These are phyloP conservation scores for Pristionchus maxplancki DNA, from an alignment of 2,888 invertebrate species.

Conservation along the genomic window DNA sequence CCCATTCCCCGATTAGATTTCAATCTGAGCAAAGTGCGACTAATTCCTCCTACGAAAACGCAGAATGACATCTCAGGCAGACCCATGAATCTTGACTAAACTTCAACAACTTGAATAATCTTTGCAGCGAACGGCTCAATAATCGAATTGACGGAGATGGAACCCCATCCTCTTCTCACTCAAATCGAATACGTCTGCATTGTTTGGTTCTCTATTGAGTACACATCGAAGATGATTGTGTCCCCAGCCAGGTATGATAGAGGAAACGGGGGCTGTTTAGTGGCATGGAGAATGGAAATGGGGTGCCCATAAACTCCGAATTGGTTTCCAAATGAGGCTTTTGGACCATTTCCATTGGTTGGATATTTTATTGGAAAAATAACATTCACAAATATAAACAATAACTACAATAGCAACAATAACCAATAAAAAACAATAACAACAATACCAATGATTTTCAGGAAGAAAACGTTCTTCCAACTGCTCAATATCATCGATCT, in stretches of 20 bases:
- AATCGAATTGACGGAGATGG: slow-evolving; percentile 59
- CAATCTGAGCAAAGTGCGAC: too few species aligned
- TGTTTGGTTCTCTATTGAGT: slow-evolving; percentile 73
- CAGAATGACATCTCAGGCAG: too few species aligned
- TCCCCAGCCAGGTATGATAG: slow-evolving; percentile 11
- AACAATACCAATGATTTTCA: neutral
- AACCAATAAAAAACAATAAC: too few species aligned
- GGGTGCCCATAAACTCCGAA: neutral
- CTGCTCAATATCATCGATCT: slow-evolving; percentile 74
- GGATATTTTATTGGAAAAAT: too few species aligned
- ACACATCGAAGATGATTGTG: slow-evolving; percentile 57
- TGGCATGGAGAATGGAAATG: neutral
- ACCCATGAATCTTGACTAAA: too few species aligned
- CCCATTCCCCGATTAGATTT: too few species aligned
- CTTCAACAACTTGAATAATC: too few species aligned
- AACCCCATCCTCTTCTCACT: slow-evolving; percentile 68
- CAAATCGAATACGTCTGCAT: slow-evolving; percentile 73
- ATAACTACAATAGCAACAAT: too few species aligned
- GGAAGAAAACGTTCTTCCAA: slow-evolving; percentile 64
- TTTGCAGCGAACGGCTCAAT: slow-evolving; percentile 45
- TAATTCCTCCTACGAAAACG: too few species aligned
- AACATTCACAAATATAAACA: too few species aligned
- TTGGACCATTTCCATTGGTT: too few species aligned
- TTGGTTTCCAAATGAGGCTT: too few species aligned
- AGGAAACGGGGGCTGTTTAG: neutral